These are phyloP conservation scores for Todiramphus saurophagus DNA, from an alignment of 2,113 vertebrate species.

Conservation along the genomic window DNA sequence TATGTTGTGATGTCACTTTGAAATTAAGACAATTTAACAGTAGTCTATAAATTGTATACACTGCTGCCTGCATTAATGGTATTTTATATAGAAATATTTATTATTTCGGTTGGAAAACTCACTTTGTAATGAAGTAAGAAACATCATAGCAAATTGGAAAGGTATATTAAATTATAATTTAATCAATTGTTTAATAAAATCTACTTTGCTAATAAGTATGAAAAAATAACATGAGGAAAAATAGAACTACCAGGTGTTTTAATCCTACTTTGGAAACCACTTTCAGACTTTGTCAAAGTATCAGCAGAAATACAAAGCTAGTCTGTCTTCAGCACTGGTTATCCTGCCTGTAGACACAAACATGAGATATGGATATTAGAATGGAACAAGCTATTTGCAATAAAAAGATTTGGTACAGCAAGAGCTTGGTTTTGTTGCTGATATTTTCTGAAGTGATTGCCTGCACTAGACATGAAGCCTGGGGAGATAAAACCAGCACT, in stretches of 20 bases:
- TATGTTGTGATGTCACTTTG: slow-evolving; percentile 19
- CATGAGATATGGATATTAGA: neutral
- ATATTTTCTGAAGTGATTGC: neutral
- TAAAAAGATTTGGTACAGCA: neutral
- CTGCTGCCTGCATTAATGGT: slow-evolving; percentile 32
- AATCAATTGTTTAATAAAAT: slow-evolving; percentile 37
- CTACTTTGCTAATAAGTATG: neutral
- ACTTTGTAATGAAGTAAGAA: slow-evolving; percentile 26
- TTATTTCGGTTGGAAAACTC: slow-evolving; percentile 28
- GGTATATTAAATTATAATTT: slow-evolving; percentile 9
- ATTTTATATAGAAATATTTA: slow-evolving; percentile 61
- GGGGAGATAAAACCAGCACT: neutral
- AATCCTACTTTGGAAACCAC: neutral
- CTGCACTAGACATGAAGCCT: neutral
- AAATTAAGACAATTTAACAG: slow-evolving; percentile 43
- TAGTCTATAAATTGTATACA: slow-evolving; percentile 15
- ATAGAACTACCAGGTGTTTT: neutral
- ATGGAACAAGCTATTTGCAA: neutral
- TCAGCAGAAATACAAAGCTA: neutral
- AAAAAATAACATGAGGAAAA: neutral
- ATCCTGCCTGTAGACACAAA: neutral
- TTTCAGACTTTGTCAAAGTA: neutral
- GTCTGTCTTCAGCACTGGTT: neutral
- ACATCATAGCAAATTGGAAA: slow-evolving; percentile 31
- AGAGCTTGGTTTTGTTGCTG: neutral